Evolutionary conservation across 1,140 invertebrate genomes (phyloP), one percentile per base, ranked within the genome.

Genomic region (Drosophila lacertosa): DNA sequence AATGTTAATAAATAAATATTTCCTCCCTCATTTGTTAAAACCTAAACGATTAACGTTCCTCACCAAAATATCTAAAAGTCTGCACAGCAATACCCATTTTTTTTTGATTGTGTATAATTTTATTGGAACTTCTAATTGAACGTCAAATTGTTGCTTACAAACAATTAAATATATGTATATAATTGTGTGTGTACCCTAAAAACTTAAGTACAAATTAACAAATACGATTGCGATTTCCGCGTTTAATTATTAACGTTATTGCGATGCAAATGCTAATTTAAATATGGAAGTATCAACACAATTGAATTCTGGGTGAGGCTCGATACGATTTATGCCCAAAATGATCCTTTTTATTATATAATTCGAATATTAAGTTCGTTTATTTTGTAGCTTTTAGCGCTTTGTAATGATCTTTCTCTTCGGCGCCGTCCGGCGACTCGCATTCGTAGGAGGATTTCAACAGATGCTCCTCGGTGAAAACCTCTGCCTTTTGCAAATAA

Each of bases 371-470:
- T 7, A 7, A 29, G n/a, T 62, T 77, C 9, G 51, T 42, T 72
- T 82, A 88, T 33, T 82, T 88, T 9, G 64, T 90, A 3, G 91
- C 84, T 77, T 96, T 97, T 62, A 97, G 92, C 78, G 93, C 93
- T 92, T 97, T 97, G 89, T 95, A 96, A 89, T 96, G 93, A 90
- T 97, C 95, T 89, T 95, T 97, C 82, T 97, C 96, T 48, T 95
- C 94, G 78, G 94, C 94, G 90, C 94, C 96, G 74, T 97, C 96
- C 29, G 96, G 96, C 18, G 95, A 93, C 92, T 97, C 96, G 91
- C 96, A 97, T 77, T 97, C 96, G 91, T 96, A 97, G n/a, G 96
- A 97, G 57, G 96, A 94, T 74, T 96, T 89, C 40, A 95, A 94
- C 68, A 97, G 90, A 59, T 94, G 95, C 82, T 96, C 96, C 92